Base-by-base conservation (phyloP, 2,113 vertebrate species). In the Trematocara stigmaticum region DNA sequence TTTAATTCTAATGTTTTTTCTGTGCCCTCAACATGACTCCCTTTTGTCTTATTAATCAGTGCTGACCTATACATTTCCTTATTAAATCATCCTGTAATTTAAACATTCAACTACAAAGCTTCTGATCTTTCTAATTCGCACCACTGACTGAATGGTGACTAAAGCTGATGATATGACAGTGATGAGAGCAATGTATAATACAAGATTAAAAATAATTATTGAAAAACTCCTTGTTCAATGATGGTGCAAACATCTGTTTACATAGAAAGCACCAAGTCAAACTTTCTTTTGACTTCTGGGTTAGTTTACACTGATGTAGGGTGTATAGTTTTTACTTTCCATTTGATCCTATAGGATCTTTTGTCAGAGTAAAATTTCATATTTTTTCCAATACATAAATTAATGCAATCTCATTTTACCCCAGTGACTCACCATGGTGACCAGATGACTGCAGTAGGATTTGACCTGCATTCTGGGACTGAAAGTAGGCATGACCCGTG, bases 361-460 rank as follows among this genome's bases (percentile, higher is more conserved):
- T 47, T 34, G 9, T 61, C 7, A 26, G 5, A 4, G 16, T 45
- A 45, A 59, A 81, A 61, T 31, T 12, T n/a, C 10, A 57, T 11
- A 76, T 76, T 49, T 76, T 76, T 64, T n/a, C 10, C 42, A 76
- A n/a, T 29, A 29, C 8, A 45, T 76, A 31, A 49, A 76, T 76
- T 31, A 49, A 76, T 31, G 1, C 31, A 61, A 83, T 10, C 2
- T 79, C 18, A 76, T 49, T 26, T 90, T 4, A 15, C 87, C 8
- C 6, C 5, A 29, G 5, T 4, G 45, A 87, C 91, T 95, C 85
- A 95, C 95, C 89, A 1, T 92, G 93, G 61, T 89, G 88, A 31
- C 89, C 87, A 3, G 84, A 76, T 0, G 96, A 94, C 89, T 97
- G 97, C 57, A 97, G 87, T 74, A 96, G 81, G 9, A 96, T 82